Evolutionary conservation across 2,888 invertebrate species (phyloP).

Genomic region (Tenthredo scrophulariae): DNA sequence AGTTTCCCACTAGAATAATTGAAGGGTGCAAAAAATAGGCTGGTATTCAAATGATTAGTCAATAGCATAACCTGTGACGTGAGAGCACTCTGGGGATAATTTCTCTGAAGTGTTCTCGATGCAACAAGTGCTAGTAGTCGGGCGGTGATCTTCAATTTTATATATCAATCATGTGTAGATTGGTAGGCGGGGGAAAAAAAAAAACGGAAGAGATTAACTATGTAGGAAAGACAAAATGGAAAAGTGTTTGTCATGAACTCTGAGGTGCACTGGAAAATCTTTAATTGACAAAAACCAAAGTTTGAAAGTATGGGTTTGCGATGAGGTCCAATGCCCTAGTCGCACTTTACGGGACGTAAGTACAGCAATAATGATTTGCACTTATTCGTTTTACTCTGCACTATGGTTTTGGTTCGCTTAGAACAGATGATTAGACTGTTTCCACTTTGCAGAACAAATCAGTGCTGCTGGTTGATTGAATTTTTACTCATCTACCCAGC

Average conservation of each 20-base stretch:
- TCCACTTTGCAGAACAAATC: not conserved
- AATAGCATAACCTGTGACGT: not conserved
- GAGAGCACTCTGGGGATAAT: not conserved
- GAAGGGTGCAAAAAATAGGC: not conserved
- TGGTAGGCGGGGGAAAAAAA: not conserved
- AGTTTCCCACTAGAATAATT: not conserved
- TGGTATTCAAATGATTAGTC: not conserved
- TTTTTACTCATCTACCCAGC: slow-evolving; percentile 2
- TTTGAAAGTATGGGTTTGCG: no score
- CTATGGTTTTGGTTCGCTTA: not conserved
- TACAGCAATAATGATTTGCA: not conserved
- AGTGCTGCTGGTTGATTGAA: slow-evolving; percentile 10
- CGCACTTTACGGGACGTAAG: not conserved
- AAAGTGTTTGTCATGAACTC: not conserved
- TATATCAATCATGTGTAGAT: not conserved
- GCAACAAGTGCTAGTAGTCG: slow-evolving; percentile 28
- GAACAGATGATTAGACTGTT: not conserved
- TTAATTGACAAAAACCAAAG: no score
- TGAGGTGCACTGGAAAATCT: not conserved
- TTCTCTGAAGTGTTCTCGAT: not conserved
- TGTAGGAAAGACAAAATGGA: not conserved
- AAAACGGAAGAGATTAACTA: no score
- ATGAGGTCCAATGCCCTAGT: not conserved
- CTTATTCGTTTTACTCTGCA: not conserved
- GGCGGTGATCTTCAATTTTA: slow-evolving; percentile 3